Evolutionary conservation across 2,113 vertebrate genomes (phyloP), one percentile per base, ranked within the genome.

Genomic region (Saccopteryx bilineata): DNA sequence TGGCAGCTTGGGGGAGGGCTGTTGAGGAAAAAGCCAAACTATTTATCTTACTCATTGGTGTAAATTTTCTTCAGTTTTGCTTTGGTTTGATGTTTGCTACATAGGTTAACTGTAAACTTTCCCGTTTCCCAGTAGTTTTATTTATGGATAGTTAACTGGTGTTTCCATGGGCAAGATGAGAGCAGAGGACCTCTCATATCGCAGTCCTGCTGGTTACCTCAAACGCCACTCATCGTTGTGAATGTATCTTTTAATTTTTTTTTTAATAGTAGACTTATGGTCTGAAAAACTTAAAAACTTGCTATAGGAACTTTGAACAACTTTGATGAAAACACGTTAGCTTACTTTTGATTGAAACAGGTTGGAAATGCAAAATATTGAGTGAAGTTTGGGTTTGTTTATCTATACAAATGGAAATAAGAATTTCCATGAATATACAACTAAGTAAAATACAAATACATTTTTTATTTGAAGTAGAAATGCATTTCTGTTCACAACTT

Each of bases 321-420:
- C 9, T 79, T 75, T 60, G 69, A 92, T 90, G 48, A 84, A 92
- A 91, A 58, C 1, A 31, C 15, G 31, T 74, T 78, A 63, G 12
- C 61, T 93, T 82, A 46, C 7, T 90, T 95, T 92, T 92, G 79
- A 80, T 66, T 93, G 76, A 93, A 91, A 76, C 87, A 65, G 24
- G 17, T 90, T 26, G 60, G 6, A 71, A 95, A 91, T 75, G 8
- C 7, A 80, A 13, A 89, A 90, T 86, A 89, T 18, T 75, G 58
- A 91, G 72, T 72, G 15, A 95, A 90, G 19, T 82, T 89, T 87
- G 76, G 5, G 4, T 87, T 87, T 95, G n/a, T 48, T 96, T 95
- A 92, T 95, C 58, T 96, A 18, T 92, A 48, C 18, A 78, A 96
- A 78, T 71, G 39, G 52, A 96, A 97, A 92, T 95, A n/a, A 96